These are phyloP conservation scores for Chionis minor DNA, from an alignment of 2,113 vertebrate genomes.

Conservation along the genomic window DNA sequence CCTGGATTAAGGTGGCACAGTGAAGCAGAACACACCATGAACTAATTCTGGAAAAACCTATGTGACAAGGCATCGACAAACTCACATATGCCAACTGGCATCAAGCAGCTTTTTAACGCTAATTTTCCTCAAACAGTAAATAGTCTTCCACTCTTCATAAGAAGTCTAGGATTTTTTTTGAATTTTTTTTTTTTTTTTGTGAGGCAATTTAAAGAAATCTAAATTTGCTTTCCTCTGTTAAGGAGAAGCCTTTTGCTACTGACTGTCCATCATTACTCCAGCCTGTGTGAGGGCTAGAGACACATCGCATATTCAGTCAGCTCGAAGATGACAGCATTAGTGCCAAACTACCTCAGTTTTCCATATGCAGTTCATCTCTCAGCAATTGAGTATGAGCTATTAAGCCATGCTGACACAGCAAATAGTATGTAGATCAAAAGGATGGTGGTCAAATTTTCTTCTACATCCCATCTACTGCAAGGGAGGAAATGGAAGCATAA, in stretches of 20 bases:
- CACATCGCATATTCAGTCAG: not conserved
- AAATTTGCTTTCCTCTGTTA: not conserved
- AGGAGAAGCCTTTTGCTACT: not conserved
- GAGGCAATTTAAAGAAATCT: not conserved
- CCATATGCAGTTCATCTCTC: not conserved
- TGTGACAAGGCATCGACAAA: not conserved
- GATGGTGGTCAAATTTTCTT: not conserved
- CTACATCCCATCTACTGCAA: not conserved
- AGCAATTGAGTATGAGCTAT: not conserved
- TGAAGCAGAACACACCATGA: not conserved
- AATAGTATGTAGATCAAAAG: not conserved
- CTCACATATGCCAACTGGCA: not conserved
- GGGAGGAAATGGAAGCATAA: constrained; percentile 14
- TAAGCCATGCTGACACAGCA: constrained; percentile 1
- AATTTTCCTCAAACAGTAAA: not conserved
- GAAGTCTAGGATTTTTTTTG: not conserved
- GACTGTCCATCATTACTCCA: not conserved
- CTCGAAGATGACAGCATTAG: not conserved
- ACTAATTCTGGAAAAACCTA: not conserved
- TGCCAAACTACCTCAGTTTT: not conserved
- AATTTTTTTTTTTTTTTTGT: not conserved
- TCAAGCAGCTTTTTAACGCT: not conserved
- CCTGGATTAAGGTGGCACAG: not conserved
- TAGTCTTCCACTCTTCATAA: not conserved
- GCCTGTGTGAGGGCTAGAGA: not conserved